Evolutionary conservation across 1,140 invertebrate genomes (phyloP).

Genomic region (Augochlora pura): DNA sequence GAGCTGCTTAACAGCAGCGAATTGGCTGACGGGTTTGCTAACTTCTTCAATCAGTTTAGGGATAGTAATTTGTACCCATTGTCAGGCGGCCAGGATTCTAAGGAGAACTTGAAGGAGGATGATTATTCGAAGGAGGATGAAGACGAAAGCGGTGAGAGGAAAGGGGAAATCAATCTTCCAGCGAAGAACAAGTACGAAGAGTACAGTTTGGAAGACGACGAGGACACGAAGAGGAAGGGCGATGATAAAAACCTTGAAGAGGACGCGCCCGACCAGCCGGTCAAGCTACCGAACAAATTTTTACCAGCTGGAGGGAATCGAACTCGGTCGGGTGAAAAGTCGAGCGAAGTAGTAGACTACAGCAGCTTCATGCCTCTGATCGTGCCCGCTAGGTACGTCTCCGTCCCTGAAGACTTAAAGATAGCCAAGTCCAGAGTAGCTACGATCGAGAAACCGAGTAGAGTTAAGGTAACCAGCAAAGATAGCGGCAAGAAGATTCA

Average conservation of each 20-base stretch:
- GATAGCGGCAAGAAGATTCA: neutral
- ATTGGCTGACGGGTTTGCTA: constrained; percentile 40
- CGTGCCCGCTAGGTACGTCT: constrained; percentile 65
- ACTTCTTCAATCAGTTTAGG: constrained; percentile 41
- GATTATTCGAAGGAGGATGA: neutral
- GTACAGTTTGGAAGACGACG: constrained; percentile 53
- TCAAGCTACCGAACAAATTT: neutral
- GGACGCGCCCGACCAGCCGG: no score
- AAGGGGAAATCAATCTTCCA: constrained; percentile 34
- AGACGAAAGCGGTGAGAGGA: neutral
- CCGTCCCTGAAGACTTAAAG: constrained; percentile 53
- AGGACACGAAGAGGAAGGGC: neutral
- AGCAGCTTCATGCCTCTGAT: constrained; percentile 64
- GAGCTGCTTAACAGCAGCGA: constrained; percentile 58
- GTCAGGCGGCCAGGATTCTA: neutral
- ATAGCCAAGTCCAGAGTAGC: neutral
- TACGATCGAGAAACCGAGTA: neutral
- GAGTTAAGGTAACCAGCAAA: neutral
- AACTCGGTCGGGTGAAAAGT: neutral
- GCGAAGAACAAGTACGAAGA: constrained; percentile 66
- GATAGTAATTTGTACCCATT: neutral
- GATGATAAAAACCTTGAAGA: neutral
- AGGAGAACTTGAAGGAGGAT: neutral
- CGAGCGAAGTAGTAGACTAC: constrained; percentile 61
- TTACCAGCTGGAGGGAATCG: neutral